Evolutionary conservation across 2,888 invertebrate species (phyloP).

Genomic region (Stenodera caucasica): DNA sequence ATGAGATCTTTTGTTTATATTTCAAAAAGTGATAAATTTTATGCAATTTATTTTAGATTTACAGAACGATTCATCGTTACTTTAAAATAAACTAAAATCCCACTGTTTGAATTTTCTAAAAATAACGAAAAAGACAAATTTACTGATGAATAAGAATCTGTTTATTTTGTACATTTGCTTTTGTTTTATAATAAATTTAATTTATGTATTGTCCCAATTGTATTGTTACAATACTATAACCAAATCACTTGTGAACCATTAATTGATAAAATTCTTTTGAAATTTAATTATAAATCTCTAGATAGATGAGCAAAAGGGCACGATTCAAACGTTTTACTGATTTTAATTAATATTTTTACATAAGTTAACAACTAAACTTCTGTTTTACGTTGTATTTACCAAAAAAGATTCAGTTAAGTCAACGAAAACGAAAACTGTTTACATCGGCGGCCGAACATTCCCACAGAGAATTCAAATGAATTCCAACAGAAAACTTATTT

Average conservation of each 20-base stretch:
- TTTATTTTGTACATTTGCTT: constrained; percentile 10
- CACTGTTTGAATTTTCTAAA: constrained; percentile 16
- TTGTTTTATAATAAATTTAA: constrained; percentile 22
- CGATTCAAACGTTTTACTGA: constrained; percentile 15
- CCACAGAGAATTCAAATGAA: background rate
- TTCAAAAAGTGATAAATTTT: constrained; percentile 24
- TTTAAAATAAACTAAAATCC: constrained; percentile 13
- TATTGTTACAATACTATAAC: constrained; percentile 1
- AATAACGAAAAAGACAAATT: constrained; percentile 24
- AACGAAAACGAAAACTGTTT: constrained; percentile 10
- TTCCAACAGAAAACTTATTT: constrained; percentile 1
- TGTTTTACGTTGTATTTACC: background rate
- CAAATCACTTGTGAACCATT: constrained; percentile 1
- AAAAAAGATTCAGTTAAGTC: background rate
- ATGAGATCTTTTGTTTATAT: constrained; percentile 20
- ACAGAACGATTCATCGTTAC: constrained; percentile 18
- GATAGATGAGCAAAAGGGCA: constrained; percentile 7
- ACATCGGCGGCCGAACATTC: background rate
- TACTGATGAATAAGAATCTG: constrained; percentile 10
- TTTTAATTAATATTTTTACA: constrained; percentile 23
- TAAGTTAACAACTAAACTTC: constrained; percentile 7
- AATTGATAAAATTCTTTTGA: background rate
- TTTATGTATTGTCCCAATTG: constrained; percentile 11
- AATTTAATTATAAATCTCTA: background rate
- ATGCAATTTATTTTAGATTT: constrained; percentile 23